Evolutionary conservation across 2,113 vertebrate species (phyloP).

Genomic region (Morone chrysops): DNA sequence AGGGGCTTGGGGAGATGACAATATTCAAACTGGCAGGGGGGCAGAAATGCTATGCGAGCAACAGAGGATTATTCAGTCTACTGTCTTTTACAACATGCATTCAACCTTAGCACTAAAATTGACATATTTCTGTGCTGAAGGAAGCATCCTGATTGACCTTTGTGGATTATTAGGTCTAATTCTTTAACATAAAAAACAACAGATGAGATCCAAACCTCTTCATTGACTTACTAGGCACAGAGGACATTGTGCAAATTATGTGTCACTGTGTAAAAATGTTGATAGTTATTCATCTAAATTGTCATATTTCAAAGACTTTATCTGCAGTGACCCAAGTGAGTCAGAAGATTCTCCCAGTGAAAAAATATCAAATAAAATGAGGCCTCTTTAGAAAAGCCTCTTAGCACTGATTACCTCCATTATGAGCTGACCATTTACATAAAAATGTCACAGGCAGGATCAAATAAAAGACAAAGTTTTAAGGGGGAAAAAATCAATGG

Average conservation of each 20-base stretch:
- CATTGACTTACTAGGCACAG: not conserved
- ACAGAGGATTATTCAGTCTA: not conserved
- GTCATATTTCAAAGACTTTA: not conserved
- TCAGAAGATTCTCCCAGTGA: not conserved
- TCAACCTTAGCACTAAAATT: not conserved
- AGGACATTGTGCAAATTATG: not conserved
- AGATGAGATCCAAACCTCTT: not conserved
- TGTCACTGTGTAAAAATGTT: not conserved
- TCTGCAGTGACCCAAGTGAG: not conserved
- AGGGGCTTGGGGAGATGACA: slow-evolving; percentile 60
- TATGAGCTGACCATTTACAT: not conserved
- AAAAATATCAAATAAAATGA: not conserved
- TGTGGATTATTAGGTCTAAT: not conserved
- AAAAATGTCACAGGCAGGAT: slow-evolving; percentile 10
- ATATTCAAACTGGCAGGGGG: slow-evolving; percentile 52
- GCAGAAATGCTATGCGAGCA: not conserved
- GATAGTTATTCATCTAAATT: not conserved
- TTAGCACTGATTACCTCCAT: not conserved
- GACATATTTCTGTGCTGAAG: not conserved
- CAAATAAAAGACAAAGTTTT: not conserved
- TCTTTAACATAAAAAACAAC: not conserved
- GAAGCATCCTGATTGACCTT: not conserved
- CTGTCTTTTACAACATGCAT: not conserved
- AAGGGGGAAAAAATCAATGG: not conserved
- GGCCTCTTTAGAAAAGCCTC: not conserved